Evolutionary conservation across 2,113 vertebrate genomes (phyloP).

Genomic region (Riparia riparia): DNA sequence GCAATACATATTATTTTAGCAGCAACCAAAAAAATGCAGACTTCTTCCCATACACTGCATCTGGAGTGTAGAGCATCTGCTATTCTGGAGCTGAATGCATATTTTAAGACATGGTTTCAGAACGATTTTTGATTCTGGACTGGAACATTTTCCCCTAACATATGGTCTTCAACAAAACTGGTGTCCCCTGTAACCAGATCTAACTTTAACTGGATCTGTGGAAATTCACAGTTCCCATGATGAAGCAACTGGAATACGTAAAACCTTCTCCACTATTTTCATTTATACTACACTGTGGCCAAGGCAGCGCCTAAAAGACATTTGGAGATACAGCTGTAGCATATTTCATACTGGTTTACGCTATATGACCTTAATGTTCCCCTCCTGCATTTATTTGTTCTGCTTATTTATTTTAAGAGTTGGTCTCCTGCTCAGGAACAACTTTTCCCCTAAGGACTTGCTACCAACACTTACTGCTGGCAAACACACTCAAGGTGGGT

Average conservation of each 20-base stretch:
- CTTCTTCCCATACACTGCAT: conserved; percentile 13
- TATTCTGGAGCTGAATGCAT: background rate
- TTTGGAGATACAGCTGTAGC: background rate
- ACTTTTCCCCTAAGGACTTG: background rate
- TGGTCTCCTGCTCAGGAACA: background rate
- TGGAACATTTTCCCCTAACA: background rate
- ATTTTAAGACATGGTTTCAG: conserved; percentile 18
- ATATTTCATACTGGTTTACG: background rate
- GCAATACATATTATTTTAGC: conserved; percentile 29
- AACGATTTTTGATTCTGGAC: background rate
- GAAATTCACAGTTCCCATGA: background rate
- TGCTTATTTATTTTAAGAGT: background rate
- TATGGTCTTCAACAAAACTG: background rate
- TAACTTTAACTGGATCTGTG: background rate
- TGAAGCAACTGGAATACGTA: background rate
- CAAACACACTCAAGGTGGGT: background rate
- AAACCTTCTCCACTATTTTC: background rate
- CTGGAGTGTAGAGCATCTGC: conserved; percentile 17
- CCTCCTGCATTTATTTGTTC: background rate
- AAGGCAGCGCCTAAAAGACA: background rate
- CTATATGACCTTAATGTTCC: background rate
- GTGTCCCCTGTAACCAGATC: background rate
- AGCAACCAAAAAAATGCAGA: conserved; percentile 14
- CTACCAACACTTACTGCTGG: background rate
- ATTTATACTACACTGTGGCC: background rate